A percentile compares a stretch with the other conserved stretches of the same genome.
Conservation (phyloP, 2,797 vertebrate species). For the Paramormyrops hopkinsi region DNA sequence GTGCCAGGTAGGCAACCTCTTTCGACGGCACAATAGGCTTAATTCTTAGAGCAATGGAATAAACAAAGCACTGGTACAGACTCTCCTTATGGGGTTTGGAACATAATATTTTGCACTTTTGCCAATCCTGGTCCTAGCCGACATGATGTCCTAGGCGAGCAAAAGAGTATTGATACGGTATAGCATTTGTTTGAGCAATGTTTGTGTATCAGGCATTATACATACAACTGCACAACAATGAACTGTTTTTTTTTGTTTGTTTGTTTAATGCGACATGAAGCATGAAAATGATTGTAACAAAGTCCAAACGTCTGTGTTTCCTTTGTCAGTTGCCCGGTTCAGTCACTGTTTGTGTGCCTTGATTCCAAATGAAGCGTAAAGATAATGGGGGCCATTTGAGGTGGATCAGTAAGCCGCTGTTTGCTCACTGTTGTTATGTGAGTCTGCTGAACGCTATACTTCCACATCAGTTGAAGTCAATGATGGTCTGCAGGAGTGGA, state of each 20-base stretch:
- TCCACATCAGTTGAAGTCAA: slow-evolving; percentile 57
- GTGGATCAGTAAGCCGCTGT: background rate
- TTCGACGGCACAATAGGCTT: background rate
- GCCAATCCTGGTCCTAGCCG: background rate
- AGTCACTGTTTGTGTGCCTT: background rate
- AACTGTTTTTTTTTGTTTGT: background rate
- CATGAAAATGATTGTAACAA: background rate
- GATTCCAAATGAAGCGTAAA: background rate
- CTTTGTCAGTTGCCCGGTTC: background rate
- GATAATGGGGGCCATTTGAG: background rate
- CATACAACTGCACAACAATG: background rate
- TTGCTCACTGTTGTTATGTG: background rate
- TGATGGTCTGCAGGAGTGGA: slow-evolving; percentile 60
- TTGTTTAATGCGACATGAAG: background rate
- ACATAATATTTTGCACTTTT: background rate
- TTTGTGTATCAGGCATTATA: background rate
- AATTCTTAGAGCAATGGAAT: background rate
- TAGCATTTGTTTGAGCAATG: background rate
- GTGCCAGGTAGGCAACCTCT: background rate
- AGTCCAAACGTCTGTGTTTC: background rate
- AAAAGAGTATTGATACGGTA: background rate
- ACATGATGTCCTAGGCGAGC: background rate
- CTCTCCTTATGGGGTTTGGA: background rate
- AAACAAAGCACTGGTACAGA: background rate
- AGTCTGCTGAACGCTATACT: background rate